phyloP scores from a whole-genome alignment of 1,140 invertebrate species.

The Grapholita molesta region DNA sequence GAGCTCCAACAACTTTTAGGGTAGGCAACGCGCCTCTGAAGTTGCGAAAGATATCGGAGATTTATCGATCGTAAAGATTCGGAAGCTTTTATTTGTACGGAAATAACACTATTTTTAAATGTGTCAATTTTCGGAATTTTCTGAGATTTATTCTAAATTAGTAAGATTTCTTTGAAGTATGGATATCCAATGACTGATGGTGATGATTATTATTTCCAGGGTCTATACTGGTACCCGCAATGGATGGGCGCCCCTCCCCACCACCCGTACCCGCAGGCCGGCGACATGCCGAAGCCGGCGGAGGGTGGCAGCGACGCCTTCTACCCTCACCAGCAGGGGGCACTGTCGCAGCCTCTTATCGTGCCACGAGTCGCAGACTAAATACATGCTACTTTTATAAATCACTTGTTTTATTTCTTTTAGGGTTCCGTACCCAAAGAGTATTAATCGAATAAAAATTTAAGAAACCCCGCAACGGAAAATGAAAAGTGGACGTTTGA shows the following conservation, averaged over 20 bases:
- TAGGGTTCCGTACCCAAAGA: no score
- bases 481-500: no score
- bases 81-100: no score
- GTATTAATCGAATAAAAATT: no score
- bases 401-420: background rate
- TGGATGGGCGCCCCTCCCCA: constrained; percentile 23
- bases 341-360: background rate
- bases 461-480: no score
- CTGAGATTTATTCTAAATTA: no score
- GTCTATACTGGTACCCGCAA: constrained; percentile 24
- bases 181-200: background rate
- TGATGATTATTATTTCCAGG: constrained; percentile 7
- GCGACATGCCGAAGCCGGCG: background rate
- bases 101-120: no score
- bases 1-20: no score
- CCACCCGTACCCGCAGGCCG: constrained; percentile 20
- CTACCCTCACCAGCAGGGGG: constrained; percentile 17
- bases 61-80: no score
- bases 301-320: background rate
- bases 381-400: background rate
- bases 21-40: no score
- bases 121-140: no score
- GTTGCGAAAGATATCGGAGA: no score
- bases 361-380: background rate
- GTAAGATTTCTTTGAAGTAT: background rate